phyloP scores from a whole-genome alignment of 2,113 vertebrate genomes.

The Leuciscus idus region DNA sequence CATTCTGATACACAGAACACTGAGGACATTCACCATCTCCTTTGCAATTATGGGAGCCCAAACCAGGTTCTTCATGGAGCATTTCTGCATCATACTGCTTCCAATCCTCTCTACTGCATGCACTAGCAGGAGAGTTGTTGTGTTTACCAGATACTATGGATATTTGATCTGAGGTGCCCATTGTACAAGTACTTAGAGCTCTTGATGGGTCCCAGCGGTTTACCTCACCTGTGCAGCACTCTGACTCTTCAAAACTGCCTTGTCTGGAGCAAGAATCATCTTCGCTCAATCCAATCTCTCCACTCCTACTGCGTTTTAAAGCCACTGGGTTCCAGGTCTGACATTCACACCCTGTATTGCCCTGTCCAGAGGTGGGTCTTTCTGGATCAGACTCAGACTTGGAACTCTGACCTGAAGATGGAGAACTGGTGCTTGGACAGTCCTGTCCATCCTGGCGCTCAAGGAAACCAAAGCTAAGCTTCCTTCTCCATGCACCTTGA shows the following conservation, averaged over 20 bases:
- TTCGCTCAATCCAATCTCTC: constrained; percentile 56
- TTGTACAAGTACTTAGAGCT: constrained; percentile 48
- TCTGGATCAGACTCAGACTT: constrained; percentile 74
- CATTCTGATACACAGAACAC: constrained; percentile 66
- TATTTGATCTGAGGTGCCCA: constrained; percentile 60
- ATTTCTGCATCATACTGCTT: constrained; percentile 48
- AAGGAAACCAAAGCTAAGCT: constrained; percentile 66
- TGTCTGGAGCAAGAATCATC: constrained; percentile 60
- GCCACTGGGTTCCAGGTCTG: constrained; percentile 56
- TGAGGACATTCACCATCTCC: constrained; percentile 62
- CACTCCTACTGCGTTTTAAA: constrained; percentile 30
- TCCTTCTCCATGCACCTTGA: constrained; percentile 59
- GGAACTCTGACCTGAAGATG: constrained; percentile 77
- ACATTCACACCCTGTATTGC: constrained; percentile 9
- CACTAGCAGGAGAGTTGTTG: constrained; percentile 69
- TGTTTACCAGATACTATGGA: constrained; percentile 61
- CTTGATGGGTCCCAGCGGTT: constrained; percentile 63
- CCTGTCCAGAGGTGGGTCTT: constrained; percentile 54
- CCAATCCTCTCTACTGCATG: constrained; percentile 67
- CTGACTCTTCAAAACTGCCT: constrained; percentile 48
- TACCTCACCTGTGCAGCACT: constrained; percentile 56
- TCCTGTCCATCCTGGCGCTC: constrained; percentile 71
- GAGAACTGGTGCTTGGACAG: constrained; percentile 72
- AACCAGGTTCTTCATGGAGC: constrained; percentile 23
- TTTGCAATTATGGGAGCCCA: constrained; percentile 52